phyloP scores from a whole-genome alignment of 2,888 invertebrate species.

The Meganola albula region DNA sequence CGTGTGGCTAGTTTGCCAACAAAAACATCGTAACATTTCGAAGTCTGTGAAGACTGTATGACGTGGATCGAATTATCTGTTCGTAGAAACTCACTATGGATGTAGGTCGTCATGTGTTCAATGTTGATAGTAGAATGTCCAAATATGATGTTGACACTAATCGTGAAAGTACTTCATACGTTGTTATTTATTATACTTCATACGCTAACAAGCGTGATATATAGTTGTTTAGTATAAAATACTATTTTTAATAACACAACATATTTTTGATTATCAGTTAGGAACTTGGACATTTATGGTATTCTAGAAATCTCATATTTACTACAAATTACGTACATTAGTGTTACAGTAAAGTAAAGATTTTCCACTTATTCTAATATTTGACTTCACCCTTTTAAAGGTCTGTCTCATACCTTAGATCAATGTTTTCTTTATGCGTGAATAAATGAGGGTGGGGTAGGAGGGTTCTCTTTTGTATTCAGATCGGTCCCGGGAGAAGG shows the following conservation, averaged over 20 bases:
- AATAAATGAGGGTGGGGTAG: constrained; percentile 42
- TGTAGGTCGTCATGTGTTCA: constrained; percentile 44
- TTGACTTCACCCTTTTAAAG: constrained; percentile 40
- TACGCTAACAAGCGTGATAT: too few species aligned
- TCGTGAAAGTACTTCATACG: constrained; percentile 43
- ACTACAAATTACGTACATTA: too few species aligned
- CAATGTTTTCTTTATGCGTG: constrained; percentile 57
- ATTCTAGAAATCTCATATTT: too few species aligned
- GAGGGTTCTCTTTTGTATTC: constrained; percentile 50
- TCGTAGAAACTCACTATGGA: constrained; percentile 42
- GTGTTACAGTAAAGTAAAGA: too few species aligned
- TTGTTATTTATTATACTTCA: too few species aligned
- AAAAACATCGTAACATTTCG: constrained; percentile 14
- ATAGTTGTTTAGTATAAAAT: too few species aligned
- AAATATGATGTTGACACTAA: constrained; percentile 47
- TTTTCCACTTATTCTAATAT: too few species aligned
- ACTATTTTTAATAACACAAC: too few species aligned
- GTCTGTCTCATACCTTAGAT: constrained; percentile 49
- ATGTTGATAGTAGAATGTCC: constrained; percentile 48
- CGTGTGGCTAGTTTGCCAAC: constrained; percentile 7
- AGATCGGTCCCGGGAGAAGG: constrained; percentile 42
- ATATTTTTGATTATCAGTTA: too few species aligned
- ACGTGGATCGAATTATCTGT: constrained; percentile 34
- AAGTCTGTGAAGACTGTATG: constrained; percentile 21
- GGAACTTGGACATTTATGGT: too few species aligned